These are phyloP conservation scores for Austrolebias charrua DNA, from an alignment of 2,797 vertebrate genomes.

Conservation along the genomic window DNA sequence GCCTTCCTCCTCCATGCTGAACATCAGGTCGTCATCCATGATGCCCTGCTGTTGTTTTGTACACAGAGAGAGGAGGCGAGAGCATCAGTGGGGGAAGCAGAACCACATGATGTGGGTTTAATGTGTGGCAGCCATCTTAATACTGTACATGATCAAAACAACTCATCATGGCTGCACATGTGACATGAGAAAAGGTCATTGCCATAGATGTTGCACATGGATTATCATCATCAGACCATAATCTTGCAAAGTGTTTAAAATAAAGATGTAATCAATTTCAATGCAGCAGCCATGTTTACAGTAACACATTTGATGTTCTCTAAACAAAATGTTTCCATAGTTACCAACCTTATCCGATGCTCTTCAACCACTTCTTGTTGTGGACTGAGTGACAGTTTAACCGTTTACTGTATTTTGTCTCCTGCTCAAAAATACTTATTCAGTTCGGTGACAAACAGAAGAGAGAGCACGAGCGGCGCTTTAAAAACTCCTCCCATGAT, in stretches of 20 bases:
- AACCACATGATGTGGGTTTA: neutral
- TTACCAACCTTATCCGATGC: constrained; percentile 11
- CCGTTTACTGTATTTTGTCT: constrained; percentile 17
- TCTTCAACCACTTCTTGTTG: constrained; percentile 9
- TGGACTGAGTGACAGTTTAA: constrained; percentile 4
- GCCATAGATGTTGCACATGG: neutral
- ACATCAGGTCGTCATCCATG: constrained; percentile 97
- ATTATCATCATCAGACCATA: neutral
- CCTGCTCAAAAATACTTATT: neutral
- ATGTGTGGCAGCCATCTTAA: constrained; percentile 3
- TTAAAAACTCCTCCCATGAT: constrained; percentile 10
- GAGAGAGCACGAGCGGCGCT: neutral
- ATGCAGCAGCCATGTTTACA: neutral
- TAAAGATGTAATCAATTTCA: no score
- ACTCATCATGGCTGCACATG: constrained; percentile 19
- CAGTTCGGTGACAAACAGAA: neutral
- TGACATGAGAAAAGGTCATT: neutral
- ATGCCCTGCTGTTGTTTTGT: constrained; percentile 36
- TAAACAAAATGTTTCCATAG: neutral
- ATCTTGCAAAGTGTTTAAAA: no score
- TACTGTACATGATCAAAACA: constrained; percentile 10
- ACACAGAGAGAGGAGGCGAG: neutral
- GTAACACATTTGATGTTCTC: neutral
- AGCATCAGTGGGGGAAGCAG: neutral
- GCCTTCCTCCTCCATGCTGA: constrained; percentile 90